Evolutionary conservation across 2,113 vertebrate species (phyloP), one percentile per base, ranked within the genome.

Genomic region (Scomber colias): DNA sequence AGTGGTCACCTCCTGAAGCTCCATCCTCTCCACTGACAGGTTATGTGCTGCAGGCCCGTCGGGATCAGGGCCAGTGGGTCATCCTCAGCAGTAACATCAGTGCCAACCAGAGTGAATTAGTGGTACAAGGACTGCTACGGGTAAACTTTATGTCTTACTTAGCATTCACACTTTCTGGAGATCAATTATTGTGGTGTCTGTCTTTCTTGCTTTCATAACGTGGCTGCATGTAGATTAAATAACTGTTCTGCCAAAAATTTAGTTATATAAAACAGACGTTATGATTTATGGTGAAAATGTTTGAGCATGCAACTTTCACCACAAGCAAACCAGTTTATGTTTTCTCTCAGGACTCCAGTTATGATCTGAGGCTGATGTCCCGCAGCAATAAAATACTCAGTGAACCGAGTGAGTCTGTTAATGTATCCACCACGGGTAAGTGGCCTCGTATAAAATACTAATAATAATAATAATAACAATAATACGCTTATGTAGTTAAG

Each of bases 361-460:
- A 99, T 0, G 97, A 99, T 85, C 94, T 99, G 74, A 95, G 98
- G 51, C 94, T 99, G 17, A 93, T 98, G 93, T 97, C 97, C 62
- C 92, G 96, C 24, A 96, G 96, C 17, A 95, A 95, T 46, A 95
- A 93, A 90, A 88, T 95, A n/a, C 93, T 97, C 91, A 98, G 97
- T 19, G 94, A 95, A 5, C 97, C 98, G 57, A 98, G 97, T 88
- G 96, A 97, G 75, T 94, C 94, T 0, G 95, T 98, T 84, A 97
- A 94, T 19, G 81, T 98, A 71, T 98, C 97, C 71, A 99, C 97
- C 1, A 87, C 90, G 4, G 98, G 98, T 99, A 46, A 93, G 92
- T 83, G 24, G 16, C 53, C 74, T 57, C 27, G 8, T 45, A 2
- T 73, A 3, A 44, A 31, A 40, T 21, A 9, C 17, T 7, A 17